Evolutionary conservation across 1,140 invertebrate genomes (phyloP).

Genomic region (Centruroides vittatus): DNA sequence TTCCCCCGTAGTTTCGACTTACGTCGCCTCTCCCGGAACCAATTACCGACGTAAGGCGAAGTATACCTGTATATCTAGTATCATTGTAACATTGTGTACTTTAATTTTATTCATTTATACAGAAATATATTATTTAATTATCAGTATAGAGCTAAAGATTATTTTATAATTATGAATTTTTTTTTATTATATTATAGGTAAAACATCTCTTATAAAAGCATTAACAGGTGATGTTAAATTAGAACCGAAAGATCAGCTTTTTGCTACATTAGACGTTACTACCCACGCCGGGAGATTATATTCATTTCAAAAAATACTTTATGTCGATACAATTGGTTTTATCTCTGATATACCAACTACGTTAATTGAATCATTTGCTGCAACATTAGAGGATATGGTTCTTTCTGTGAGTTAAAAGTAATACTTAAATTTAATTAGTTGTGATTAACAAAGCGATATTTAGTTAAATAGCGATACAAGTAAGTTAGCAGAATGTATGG

Average conservation of each 20-base stretch:
- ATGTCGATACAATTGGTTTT: slow-evolving; percentile 83
- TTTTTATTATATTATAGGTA: slow-evolving; percentile 32
- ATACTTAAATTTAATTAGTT: too few relatives aligned
- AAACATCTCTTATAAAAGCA: slow-evolving; percentile 67
- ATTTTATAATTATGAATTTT: neutral
- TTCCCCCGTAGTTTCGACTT: too few relatives aligned
- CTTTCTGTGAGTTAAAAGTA: slow-evolving; percentile 37
- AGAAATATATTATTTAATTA: too few relatives aligned
- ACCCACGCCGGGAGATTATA: slow-evolving; percentile 49
- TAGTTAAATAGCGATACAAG: too few relatives aligned
- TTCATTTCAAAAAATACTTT: slow-evolving; percentile 37
- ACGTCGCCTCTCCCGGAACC: too few relatives aligned
- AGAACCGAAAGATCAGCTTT: slow-evolving; percentile 59
- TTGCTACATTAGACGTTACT: slow-evolving; percentile 82
- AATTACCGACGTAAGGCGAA: too few relatives aligned
- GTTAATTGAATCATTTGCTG: slow-evolving; percentile 66
- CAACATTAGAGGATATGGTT: slow-evolving; percentile 68
- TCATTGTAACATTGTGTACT: too few relatives aligned
- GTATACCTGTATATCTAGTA: too few relatives aligned
- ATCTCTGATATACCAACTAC: slow-evolving; percentile 71
- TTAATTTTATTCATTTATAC: too few relatives aligned
- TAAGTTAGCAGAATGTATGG: too few relatives aligned
- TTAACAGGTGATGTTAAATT: slow-evolving; percentile 50
- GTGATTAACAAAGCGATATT: too few relatives aligned
- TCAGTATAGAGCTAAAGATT: neutral